Evolutionary conservation across 2,113 vertebrate species (phyloP), one percentile per base, ranked within the genome.

Genomic region (Peromyscus maniculatus): DNA sequence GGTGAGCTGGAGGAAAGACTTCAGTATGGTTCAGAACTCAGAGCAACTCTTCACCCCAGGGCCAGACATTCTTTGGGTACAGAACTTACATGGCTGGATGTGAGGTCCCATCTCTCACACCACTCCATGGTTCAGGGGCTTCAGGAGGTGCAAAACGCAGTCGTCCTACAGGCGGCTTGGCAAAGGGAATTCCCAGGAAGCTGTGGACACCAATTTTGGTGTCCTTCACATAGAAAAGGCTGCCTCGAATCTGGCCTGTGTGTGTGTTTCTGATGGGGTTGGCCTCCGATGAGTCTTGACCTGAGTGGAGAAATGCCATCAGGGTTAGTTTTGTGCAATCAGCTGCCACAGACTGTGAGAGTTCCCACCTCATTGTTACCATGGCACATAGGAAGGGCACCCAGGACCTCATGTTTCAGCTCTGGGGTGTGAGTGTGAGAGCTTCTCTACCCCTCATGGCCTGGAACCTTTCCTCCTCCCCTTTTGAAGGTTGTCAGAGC

Each of bases 81-180:
- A 96, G 64, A 33, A 86, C 99, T 99, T 98, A 99, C 99, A 99
- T 96, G 1, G 91, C 89, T 5, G 99, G 98, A 26, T 99, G 96
- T 62, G 98, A 39, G 11, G 80, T 59, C 1, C 46, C 77, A 19
- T 52, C 33, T 26, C 80, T 83, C 55, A 83, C 52, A 82, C 98
- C 99, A 67, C 97, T 97, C 99, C 99, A 99, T 57, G 97, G 86
- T 10, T 99, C 98, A 4, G 98, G 98, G 8, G 99, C 98, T 74
- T 99, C 98, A 21, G 99, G 99, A 33, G 99, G 96, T n/a, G 99
- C 97, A 98, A 99, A 98, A 87, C 99, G 99, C 96, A 99, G 97
- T 2, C 98, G 95, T n/a, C 99, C 99, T 5, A 99, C 4, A 4
- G 99, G 99, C 3, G 99, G 98, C 97, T 99, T 99, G 39, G 99